Evolutionary conservation across 2,797 vertebrate species (phyloP).

Genomic region (Propithecus perrieri): DNA sequence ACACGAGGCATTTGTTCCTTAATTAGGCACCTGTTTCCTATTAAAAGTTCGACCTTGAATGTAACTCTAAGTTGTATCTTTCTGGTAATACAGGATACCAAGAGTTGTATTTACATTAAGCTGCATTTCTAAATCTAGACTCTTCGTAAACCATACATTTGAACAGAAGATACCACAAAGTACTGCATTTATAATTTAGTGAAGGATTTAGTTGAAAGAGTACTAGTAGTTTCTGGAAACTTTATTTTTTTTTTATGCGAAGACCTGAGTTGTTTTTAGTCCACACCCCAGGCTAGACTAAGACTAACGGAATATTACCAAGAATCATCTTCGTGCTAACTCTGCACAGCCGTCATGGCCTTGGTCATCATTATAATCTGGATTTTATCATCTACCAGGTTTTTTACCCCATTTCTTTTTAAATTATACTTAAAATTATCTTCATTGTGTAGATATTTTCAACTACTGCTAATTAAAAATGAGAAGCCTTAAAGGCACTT

Average conservation of each 20-base stretch:
- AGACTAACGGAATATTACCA: background rate
- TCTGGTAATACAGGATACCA: background rate
- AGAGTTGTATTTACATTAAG: background rate
- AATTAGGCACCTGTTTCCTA: background rate
- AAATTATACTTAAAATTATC: background rate
- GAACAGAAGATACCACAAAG: background rate
- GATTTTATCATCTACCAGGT: background rate
- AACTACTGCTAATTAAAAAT: background rate
- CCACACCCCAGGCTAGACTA: background rate
- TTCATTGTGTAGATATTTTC: background rate
- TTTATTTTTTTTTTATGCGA: no score
- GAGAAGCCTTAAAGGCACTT: background rate
- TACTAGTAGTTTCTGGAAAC: background rate
- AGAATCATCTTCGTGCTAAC: background rate
- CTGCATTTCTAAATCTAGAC: background rate
- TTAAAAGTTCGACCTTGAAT: background rate
- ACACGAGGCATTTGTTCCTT: background rate
- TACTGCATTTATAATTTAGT: background rate
- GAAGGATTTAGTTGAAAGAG: background rate
- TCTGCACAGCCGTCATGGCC: background rate
- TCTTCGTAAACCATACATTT: background rate
- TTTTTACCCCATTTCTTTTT: background rate
- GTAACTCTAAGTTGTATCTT: background rate
- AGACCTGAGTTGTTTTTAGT: background rate
- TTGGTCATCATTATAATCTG: background rate